Evolutionary conservation across 37 sponge, comb jelly and placozoan species (phyloP), one percentile per base, ranked within the genome.

Genomic region (Ianthella basta): DNA sequence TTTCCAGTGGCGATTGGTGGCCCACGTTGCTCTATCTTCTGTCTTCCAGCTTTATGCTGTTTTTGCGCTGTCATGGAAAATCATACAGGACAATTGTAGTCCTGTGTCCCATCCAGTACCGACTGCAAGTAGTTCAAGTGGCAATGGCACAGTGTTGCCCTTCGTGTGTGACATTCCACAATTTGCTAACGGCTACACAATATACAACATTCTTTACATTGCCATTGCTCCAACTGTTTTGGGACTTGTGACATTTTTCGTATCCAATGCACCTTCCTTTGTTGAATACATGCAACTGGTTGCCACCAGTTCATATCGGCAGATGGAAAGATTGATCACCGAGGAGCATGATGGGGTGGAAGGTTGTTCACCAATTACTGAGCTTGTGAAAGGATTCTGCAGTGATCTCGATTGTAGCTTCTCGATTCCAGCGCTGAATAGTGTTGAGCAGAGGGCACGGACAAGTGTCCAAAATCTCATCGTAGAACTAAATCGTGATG

Each of bases 141-240:
- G 29, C 35, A 30, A 1, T 18, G 1, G 4, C 18, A 69, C 70
- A n/a, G 0, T 33, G 4, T 30, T 30, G 50, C n/a, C n/a, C n/a
- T n/a, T n/a, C n/a, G n/a, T n/a, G n/a, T n/a, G n/a, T n/a, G n/a
- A n/a, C n/a, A n/a, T n/a, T n/a, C n/a, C n/a, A n/a, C n/a, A n/a
- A n/a, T n/a, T n/a, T n/a, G 70, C 27, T 12, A 69, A 69, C 35
- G 33, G 70, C 35, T 69, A 30, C 70, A 69, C 70, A 6, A 30
- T 69, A 1, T 69, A 69, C 70, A 69, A 69, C 70, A 69, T 69
- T 35, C 19, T 69, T 0, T 69, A 69, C 33, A 29, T 69, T n/a
- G 29, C 70, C 70, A 69, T 69, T 4, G 19, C 34, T n/a, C 70
- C 34, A 35, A 30, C 70, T 8, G 6, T 69, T 12, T 2, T 69